Percentiles rank a stretch among this genome's conserved stretches.
These are phyloP conservation scores for Apostichopus japonicus DNA, from an alignment of 35 echinoderm and acorn worm species.

Conservation along the genomic window DNA sequence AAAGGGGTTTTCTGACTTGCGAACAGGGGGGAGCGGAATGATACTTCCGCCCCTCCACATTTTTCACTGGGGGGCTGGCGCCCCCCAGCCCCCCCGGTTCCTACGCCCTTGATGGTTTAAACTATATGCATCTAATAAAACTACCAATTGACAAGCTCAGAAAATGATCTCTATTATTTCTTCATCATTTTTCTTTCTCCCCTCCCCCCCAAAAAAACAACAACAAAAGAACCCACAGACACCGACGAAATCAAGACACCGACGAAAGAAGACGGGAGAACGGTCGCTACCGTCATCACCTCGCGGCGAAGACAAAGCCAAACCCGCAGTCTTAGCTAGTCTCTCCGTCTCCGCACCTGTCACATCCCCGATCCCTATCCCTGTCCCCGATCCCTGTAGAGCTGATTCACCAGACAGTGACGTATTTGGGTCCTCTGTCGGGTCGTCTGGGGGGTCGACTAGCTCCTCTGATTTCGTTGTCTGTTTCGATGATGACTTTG, in stretches of 20 bases:
- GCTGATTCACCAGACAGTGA: neutral
- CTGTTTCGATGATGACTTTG: slow-evolving; percentile 14
- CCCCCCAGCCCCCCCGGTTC: no score
- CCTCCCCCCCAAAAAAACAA: no score
- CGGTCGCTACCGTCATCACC: neutral
- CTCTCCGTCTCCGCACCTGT: neutral
- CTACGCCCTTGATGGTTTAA: no score
- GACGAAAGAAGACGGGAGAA: neutral
- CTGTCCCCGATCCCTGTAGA: neutral
- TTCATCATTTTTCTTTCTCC: no score
- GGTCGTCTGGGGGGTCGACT: neutral
- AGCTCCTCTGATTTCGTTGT: neutral
- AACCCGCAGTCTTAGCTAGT: neutral
- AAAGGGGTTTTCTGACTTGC: no score
- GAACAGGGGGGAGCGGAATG: no score
- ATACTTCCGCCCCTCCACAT: no score
- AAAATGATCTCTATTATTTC: no score
- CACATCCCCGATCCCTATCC: neutral
- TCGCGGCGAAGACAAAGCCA: neutral
- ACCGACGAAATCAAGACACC: neutral
- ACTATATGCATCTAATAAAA: no score
- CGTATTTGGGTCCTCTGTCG: neutral
- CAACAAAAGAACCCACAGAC: no score
- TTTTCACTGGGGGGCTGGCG: no score
- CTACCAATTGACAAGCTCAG: no score